Percentiles rank a stretch among this genome's conserved stretches.
These are phyloP conservation scores for Plemyria rubiginata DNA, from an alignment of 2,888 invertebrate genomes.

Conservation along the genomic window DNA sequence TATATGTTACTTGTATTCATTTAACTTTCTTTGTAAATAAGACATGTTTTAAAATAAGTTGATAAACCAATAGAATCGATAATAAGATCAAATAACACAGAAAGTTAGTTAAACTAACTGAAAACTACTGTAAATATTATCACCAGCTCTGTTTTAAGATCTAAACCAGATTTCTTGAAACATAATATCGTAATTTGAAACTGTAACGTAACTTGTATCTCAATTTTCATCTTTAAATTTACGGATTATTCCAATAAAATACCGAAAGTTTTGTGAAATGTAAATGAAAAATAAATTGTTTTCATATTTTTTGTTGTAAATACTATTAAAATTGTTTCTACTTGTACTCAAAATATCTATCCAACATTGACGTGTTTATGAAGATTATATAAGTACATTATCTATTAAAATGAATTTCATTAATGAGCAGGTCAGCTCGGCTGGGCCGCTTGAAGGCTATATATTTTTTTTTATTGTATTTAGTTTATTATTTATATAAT, in stretches of 20 bases:
- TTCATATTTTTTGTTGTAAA: too few species aligned
- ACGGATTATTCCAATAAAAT: not conserved
- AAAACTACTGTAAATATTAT: constrained; percentile 57
- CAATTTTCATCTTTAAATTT: not conserved
- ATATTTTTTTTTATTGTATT: not conserved
- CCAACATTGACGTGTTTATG: too few species aligned
- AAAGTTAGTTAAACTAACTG: constrained; percentile 52
- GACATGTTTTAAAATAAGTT: not conserved
- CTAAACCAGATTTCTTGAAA: constrained; percentile 24
- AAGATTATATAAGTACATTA: too few species aligned
- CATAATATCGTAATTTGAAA: constrained; percentile 17
- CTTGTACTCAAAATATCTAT: too few species aligned
- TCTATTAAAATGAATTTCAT: too few species aligned
- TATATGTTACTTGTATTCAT: too few species aligned
- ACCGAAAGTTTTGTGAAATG: too few species aligned
- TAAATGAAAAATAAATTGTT: too few species aligned
- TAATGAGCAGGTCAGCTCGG: too few species aligned
- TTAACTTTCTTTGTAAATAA: too few species aligned
- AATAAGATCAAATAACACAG: constrained; percentile 44
- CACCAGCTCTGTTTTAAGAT: constrained; percentile 22
- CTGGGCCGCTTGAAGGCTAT: not conserved
- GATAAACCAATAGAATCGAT: constrained; percentile 18
- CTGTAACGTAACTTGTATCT: not conserved
- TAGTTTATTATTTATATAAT: not conserved
- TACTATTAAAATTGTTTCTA: too few species aligned